A percentile compares a stretch with the other conserved stretches of the same genome.
Evolutionary conservation across 2,888 invertebrate genomes (phyloP).

Genomic region (Brachycybe producta): DNA sequence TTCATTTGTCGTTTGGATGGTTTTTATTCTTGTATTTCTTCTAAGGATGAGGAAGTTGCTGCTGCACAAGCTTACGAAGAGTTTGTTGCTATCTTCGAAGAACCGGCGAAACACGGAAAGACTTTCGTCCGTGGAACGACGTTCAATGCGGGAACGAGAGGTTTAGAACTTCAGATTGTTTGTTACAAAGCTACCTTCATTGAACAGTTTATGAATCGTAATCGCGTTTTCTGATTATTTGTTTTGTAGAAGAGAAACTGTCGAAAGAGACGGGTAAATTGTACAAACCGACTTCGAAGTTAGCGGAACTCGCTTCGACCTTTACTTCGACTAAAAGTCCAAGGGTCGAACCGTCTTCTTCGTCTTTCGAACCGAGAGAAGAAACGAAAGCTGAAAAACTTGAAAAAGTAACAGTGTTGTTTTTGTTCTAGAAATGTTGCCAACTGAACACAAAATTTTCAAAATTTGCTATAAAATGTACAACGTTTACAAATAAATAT

Average conservation of each 20-base stretch:
- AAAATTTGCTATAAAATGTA: too few species aligned
- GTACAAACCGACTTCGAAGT: constrained; percentile 77
- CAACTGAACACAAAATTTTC: too few species aligned
- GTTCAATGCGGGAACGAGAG: constrained; percentile 85
- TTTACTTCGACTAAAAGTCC: constrained; percentile 42
- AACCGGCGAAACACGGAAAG: constrained; percentile 59
- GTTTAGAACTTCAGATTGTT: constrained; percentile 40
- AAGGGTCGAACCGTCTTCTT: too few species aligned
- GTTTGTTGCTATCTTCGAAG: constrained; percentile 94
- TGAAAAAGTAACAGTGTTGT: too few species aligned
- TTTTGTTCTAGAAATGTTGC: too few species aligned
- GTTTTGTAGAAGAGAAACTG: constrained; percentile 61
- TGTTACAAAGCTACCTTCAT: neutral
- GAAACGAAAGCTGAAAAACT: too few species aligned
- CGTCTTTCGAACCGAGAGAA: too few species aligned
- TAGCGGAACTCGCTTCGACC: constrained; percentile 45
- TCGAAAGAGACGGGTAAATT: constrained; percentile 70
- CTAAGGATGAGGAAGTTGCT: constrained; percentile 19
- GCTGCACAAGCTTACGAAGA: constrained; percentile 75
- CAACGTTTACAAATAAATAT: too few species aligned
- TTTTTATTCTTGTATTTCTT: too few species aligned
- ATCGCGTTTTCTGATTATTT: constrained; percentile 7
- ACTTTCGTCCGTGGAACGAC: constrained; percentile 97
- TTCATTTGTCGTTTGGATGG: neutral
- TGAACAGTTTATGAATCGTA: constrained; percentile 2